These are phyloP conservation scores for Plumapathes pennacea DNA, from an alignment of 92 coral and sea anemone species.

Conservation along the genomic window DNA sequence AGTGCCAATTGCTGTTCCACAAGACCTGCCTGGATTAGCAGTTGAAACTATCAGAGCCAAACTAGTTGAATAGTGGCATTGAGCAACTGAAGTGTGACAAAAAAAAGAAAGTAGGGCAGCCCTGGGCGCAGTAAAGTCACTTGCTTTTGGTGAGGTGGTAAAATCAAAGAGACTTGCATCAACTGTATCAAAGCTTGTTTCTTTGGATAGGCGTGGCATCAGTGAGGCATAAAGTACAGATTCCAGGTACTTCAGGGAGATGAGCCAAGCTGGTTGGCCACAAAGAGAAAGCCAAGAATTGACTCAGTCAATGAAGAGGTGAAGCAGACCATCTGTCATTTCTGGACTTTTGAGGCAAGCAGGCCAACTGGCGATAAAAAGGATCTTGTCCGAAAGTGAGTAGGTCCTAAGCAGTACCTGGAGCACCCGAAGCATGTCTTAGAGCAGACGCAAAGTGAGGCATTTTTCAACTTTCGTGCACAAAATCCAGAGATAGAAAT, in stretches of 20 bases:
- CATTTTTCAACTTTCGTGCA: constrained; percentile 18
- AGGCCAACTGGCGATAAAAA: constrained; percentile 44
- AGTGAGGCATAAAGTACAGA: constrained; percentile 6
- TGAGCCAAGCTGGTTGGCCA: constrained; percentile 30
- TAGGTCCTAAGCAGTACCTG: constrained; percentile 14
- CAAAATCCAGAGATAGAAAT: constrained; percentile 30
- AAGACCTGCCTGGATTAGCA: too few species aligned
- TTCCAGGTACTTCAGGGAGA: constrained; percentile 30
- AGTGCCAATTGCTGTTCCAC: too few species aligned
- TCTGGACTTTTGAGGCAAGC: constrained; percentile 34
- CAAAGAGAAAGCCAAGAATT: constrained; percentile 9
- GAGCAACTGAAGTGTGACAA: not conserved
- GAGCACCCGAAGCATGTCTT: constrained; percentile 45
- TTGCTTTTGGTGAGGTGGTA: constrained; percentile 48
- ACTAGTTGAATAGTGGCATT: not conserved
- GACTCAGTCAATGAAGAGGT: constrained; percentile 21
- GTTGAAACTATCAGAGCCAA: too few species aligned
- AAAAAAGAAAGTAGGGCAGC: not conserved
- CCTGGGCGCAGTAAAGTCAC: constrained; percentile 33
- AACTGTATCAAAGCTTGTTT: constrained; percentile 33
- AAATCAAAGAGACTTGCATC: constrained; percentile 29
- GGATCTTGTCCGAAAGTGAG: constrained; percentile 25
- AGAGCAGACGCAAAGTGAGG: constrained; percentile 21
- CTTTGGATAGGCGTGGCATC: constrained; percentile 23
- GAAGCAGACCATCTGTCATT: constrained; percentile 19